Conservation (phyloP, 2,888 invertebrate species). For the Icerya purchasi region DNA sequence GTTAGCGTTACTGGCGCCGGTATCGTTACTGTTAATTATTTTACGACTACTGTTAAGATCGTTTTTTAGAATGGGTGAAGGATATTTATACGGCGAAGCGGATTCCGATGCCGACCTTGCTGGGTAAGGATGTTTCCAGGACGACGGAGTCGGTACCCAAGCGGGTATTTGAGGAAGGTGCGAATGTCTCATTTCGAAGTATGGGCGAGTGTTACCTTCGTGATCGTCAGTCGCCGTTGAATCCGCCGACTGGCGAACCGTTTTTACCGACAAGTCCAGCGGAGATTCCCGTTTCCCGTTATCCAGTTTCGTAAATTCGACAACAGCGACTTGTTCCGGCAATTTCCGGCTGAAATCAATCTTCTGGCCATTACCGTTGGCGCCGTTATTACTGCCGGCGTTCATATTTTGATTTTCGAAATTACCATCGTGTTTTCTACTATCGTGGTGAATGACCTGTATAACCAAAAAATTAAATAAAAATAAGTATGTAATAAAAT, state of each 20-base stretch:
- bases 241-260: constrained; percentile 68
- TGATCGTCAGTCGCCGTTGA: constrained; percentile 35
- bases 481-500: too few species aligned
- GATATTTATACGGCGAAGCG: background rate
- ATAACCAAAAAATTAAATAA: too few species aligned
- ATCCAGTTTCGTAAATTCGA: too few species aligned
- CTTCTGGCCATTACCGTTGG: too few species aligned
- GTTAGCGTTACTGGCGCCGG: background rate
- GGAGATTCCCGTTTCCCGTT: constrained; percentile 48
- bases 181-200: constrained; percentile 12
- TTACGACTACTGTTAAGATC: too few species aligned
- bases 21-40: background rate
- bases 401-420: too few species aligned
- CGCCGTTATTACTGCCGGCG: too few species aligned
- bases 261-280: constrained; percentile 70
- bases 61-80: too few species aligned
- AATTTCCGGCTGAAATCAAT: too few species aligned
- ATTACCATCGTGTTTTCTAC: too few species aligned
- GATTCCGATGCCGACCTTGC: background rate
- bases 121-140: background rate
- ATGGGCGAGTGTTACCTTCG: constrained; percentile 6
- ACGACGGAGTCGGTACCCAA: background rate
- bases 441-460: too few species aligned
- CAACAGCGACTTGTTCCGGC: too few species aligned
- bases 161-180: constrained; percentile 10